Evolutionary conservation across 2,888 invertebrate species (phyloP).

Genomic region (Eledona agricola): DNA sequence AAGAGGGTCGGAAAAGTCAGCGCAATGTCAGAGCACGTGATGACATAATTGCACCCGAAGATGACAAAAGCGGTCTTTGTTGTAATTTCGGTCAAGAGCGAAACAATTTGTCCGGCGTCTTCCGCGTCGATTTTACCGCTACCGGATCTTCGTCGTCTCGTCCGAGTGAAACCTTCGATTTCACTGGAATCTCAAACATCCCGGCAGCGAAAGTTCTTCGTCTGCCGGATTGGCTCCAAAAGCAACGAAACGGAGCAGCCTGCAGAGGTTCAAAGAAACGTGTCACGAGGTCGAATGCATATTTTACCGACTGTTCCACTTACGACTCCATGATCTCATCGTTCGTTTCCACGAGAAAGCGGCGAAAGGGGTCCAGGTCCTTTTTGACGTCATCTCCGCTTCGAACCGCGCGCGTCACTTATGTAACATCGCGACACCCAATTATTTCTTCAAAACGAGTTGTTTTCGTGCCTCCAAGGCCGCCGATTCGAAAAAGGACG

Average conservation of each 20-base stretch:
- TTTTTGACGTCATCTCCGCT: no score
- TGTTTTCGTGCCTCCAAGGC: background rate
- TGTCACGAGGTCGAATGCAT: conserved; percentile 14
- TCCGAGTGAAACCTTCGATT: conserved; percentile 11
- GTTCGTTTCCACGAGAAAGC: background rate
- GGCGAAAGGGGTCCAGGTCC: no score
- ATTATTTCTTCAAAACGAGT: background rate
- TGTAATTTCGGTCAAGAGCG: no score
- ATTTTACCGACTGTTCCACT: conserved; percentile 13
- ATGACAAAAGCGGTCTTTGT: no score
- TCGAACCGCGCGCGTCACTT: no score
- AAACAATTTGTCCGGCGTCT: background rate
- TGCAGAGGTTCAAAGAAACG: conserved; percentile 4
- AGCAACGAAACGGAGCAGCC: background rate
- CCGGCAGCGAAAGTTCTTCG: conserved; percentile 9
- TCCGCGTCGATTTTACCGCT: background rate
- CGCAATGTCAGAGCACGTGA: conserved; percentile 4
- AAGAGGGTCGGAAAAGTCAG: conserved; percentile 1
- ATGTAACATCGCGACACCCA: background rate
- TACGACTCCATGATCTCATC: conserved; percentile 22
- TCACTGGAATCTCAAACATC: conserved; percentile 15
- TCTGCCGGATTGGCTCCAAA: no score
- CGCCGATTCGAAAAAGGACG: background rate
- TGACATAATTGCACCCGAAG: no score
- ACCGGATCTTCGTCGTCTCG: background rate